Conservation (phyloP, 1,140 invertebrate genomes). For the Saxidomus purpurata region DNA sequence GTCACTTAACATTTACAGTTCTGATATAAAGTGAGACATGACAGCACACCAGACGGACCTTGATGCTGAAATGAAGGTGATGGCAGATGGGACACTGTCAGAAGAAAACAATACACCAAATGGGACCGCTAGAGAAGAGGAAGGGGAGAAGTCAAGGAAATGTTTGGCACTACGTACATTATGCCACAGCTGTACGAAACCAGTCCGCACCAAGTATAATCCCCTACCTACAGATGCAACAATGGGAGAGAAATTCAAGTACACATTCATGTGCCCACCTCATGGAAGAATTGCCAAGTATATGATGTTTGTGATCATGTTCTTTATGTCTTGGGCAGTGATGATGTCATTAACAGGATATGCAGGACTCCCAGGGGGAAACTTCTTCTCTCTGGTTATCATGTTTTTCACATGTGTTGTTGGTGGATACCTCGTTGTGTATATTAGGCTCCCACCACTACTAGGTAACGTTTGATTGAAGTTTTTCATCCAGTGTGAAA, state of each 20-base stretch:
- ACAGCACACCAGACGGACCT: slow-evolving; percentile 23
- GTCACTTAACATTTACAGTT: slow-evolving; percentile 7
- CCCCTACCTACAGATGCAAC: slow-evolving; percentile 73
- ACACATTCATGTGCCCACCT: slow-evolving; percentile 84
- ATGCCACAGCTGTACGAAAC: slow-evolving; percentile 66
- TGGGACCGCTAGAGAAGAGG: background rate
- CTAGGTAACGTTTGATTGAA: slow-evolving; percentile 76
- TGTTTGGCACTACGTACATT: slow-evolving; percentile 64
- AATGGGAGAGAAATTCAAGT: slow-evolving; percentile 71
- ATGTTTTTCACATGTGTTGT: slow-evolving; percentile 91
- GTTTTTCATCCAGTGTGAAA: too few species aligned
- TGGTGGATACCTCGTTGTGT: slow-evolving; percentile 92
- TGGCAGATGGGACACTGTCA: background rate
- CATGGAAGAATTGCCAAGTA: slow-evolving; percentile 81
- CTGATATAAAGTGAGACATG: background rate
- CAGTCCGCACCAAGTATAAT: slow-evolving; percentile 75
- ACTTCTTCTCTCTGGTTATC: slow-evolving; percentile 91
- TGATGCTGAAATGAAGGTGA: slow-evolving; percentile 34
- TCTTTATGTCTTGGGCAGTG: slow-evolving; percentile 92
- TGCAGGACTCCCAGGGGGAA: slow-evolving; percentile 92
- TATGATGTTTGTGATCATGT: slow-evolving; percentile 77
- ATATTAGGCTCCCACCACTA: slow-evolving; percentile 93
- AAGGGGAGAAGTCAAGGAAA: slow-evolving; percentile 20
- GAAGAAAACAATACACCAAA: slow-evolving; percentile 18
- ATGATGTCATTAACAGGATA: slow-evolving; percentile 92